Evolutionary conservation across 2,797 vertebrate species (phyloP), one percentile per base, ranked within the genome.

Genomic region (Apogon hyalosoma): DNA sequence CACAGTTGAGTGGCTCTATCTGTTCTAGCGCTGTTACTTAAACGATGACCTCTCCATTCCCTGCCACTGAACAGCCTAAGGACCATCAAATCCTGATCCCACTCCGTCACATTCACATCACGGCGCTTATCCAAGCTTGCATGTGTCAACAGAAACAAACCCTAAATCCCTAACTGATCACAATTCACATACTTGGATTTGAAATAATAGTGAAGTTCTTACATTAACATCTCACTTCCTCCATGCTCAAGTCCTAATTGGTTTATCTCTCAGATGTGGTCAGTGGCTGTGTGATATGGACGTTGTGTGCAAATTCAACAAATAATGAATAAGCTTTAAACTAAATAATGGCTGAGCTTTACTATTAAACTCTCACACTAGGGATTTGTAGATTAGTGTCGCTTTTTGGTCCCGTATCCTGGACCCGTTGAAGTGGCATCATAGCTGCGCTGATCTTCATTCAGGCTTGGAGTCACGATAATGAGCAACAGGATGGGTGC

Each of bases 261-360:
- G 67, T 51, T 73, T 21, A 16, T 64, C 24, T 64, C 38, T 31
- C 21, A 36, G 73, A 83, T 41, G 74, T 69, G 84, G 72, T 79
- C 91, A 92, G 65, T 90, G 87, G 82, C 81, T 90, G 79, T 87
- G 80, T 90, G 84, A 91, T 87, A 69, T 59, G 55, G 69, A 81
- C 69, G 81, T 65, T 77, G 80, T 80, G 73, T 54, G 57, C 51
- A 28, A 51, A 51, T 63, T 79, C 16, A 10, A 43, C 57, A 52
- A 72, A 74, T 90, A 89, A 92, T 89, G 82, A 83, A 71, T 89
- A 77, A 73, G 80, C 89, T 87, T 92, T 84, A 79, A 87, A 76
- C 64, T 64, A 79, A 81, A 80, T 88, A 90, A 92, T 91, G 77
- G 76, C 31, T 90, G 85, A 82, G 85, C 90, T 90, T 92, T 84